Percentiles rank a stretch among this genome's conserved stretches.
phyloP scores from a whole-genome alignment of 1,140 invertebrate species.

The Leguminivora glycinivorella region DNA sequence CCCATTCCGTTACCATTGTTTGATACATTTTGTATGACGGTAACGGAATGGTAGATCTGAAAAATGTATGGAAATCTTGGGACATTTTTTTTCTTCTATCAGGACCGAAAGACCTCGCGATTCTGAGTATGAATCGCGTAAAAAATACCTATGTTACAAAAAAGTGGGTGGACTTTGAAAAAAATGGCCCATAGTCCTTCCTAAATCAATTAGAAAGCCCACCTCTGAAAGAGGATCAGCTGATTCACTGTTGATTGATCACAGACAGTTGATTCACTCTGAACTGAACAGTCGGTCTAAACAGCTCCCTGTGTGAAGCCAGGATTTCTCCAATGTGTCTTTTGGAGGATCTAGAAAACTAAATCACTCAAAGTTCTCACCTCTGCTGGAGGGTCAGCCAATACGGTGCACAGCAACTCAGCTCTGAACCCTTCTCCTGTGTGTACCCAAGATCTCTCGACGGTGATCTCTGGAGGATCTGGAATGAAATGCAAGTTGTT shows the following conservation, averaged over 20 bases:
- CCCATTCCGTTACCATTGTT: no score
- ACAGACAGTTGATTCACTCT: conserved; percentile 87
- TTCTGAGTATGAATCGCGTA: no score
- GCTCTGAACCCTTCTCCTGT: conserved; percentile 86
- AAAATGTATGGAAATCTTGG: no score
- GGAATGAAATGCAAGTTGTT: conserved; percentile 34
- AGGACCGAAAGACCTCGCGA: no score
- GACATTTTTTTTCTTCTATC: no score
- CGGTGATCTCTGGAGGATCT: conserved; percentile 85
- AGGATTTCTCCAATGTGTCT: conserved; percentile 84
- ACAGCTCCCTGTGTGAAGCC: conserved; percentile 87
- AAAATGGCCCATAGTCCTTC: no score
- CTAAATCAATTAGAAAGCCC: conserved; percentile 40
- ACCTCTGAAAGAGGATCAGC: conserved; percentile 86
- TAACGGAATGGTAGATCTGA: no score
- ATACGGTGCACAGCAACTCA: conserved; percentile 86
- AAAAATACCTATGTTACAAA: no score
- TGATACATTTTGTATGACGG: no score
- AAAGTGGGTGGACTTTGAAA: no score
- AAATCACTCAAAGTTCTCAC: conserved; percentile 57
- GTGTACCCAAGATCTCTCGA: conserved; percentile 86
- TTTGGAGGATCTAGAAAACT: conserved; percentile 81
- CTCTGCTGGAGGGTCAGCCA: conserved; percentile 86
- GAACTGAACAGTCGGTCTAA: no score
- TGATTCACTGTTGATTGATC: no score